These are phyloP conservation scores for Nebria salina DNA, from an alignment of 2,888 invertebrate genomes.

Conservation along the genomic window DNA sequence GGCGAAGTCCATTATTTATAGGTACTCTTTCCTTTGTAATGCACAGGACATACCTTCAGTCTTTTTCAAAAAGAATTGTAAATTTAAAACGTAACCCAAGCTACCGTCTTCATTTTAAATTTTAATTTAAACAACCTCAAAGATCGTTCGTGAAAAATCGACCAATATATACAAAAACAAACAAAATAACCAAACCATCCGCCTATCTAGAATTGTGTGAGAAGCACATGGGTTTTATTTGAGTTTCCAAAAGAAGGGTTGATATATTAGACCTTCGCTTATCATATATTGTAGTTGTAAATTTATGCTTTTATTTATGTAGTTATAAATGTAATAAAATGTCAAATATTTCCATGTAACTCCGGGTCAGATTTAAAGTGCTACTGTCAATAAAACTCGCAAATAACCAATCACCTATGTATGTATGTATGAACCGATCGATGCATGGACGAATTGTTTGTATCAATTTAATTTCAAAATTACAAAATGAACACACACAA, in stretches of 20 bases:
- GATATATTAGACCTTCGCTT: no score
- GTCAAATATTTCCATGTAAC: neutral
- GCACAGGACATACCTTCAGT: neutral
- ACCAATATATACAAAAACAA: no score
- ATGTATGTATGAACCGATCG: neutral
- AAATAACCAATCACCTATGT: neutral
- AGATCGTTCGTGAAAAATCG: neutral
- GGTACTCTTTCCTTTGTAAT: neutral
- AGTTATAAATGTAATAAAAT: neutral
- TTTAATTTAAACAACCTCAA: neutral
- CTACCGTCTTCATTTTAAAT: neutral
- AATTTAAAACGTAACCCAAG: slow-evolving; percentile 1
- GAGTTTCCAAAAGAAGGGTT: no score
- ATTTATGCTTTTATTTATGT: no score
- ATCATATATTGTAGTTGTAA: no score
- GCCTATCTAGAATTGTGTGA: no score
- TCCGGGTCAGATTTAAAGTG: neutral
- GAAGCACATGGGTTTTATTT: no score
- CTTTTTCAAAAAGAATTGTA: neutral
- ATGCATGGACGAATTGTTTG: neutral
- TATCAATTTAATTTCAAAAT: neutral
- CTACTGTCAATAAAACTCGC: neutral
- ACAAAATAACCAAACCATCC: no score
- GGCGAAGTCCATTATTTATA: neutral
- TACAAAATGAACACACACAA: neutral